Base-by-base conservation (phyloP, 2,888 invertebrate species). In the Cordylochernes scorpioides region DNA sequence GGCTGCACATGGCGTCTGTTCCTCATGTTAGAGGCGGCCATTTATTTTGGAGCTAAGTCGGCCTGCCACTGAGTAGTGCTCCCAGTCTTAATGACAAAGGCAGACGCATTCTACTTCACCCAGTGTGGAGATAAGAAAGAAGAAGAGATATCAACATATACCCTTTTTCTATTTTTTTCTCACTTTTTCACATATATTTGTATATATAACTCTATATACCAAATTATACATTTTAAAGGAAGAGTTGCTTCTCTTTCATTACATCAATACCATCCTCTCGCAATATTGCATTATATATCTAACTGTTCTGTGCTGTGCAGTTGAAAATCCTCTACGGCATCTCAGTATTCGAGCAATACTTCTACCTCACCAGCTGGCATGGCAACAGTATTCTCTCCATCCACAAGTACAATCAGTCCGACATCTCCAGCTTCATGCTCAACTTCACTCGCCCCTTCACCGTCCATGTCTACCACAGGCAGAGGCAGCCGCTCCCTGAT, bases 401-500 rank as follows among this genome's bases (percentile, higher is more conserved):
- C 43, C 58, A 67, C 46, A 67, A 66, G 47, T 62, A 59, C 38
- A 54, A 58, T 30, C 48, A 57, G 2, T 53, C 57, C 30, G 54
- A 59, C 25, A 53, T 55, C 34, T 49, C 53, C 35, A 54, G 58
- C 14, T 30, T 47, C 16, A 38, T 33, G 14, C 27, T 34, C 14
- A 61, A 64, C 47, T 58, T 61, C 31, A 61, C 58, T 32, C 57
- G 65, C 19, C 68, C 70, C 9, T 61, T 61, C 45, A 62, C 65
- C 44, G 63, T 70, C 41, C 62, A 70, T 40, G 63, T 71, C 27
- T 74, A 66, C 53, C 77, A 77, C 55, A 59, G 68, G 31, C 71
- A 68, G 49, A 57, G 67, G 32, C 78, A 80, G 52, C 77, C 77
- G 8, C 59, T n/a, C n/a, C n/a, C n/a, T n/a, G n/a, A n/a, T n/a